Evolutionary conservation across 1,140 invertebrate species (phyloP).

Genomic region (Rhizoglyphus robini): DNA sequence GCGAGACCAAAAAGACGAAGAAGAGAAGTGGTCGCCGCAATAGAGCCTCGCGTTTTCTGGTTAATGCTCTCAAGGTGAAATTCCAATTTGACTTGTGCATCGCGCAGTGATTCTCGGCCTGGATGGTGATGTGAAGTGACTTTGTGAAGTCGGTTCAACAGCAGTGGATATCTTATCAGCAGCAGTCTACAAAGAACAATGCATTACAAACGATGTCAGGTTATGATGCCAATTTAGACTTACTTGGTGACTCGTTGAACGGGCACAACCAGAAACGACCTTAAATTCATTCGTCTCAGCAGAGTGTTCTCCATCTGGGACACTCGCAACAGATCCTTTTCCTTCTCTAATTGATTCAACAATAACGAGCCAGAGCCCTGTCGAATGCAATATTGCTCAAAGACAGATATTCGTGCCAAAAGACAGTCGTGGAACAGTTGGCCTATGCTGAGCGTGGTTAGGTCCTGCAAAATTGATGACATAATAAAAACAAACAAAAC

Average conservation of each 20-base stretch:
- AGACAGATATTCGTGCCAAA: slow-evolving; percentile 73
- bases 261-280: slow-evolving; percentile 81
- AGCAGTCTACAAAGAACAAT: no score
- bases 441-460: slow-evolving; percentile 74
- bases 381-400: slow-evolving; percentile 77
- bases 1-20: slow-evolving; percentile 44
- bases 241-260: slow-evolving; percentile 43
- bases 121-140: slow-evolving; percentile 68
- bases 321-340: slow-evolving; percentile 81
- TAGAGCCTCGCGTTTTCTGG: slow-evolving; percentile 63
- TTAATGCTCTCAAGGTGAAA: slow-evolving; percentile 87
- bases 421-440: slow-evolving; percentile 80
- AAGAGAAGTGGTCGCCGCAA: slow-evolving; percentile 50
- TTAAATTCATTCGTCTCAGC: slow-evolving; percentile 81
- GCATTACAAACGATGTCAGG: no score
- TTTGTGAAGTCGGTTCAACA: slow-evolving; percentile 74
- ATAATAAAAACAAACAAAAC: no score
- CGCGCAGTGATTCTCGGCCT: slow-evolving; percentile 52
- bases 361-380: slow-evolving; percentile 71
- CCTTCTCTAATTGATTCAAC: slow-evolving; percentile 78
- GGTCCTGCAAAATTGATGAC: no score
- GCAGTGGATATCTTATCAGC: slow-evolving; percentile 81
- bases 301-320: slow-evolving; percentile 92
- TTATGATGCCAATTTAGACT: slow-evolving; percentile 26
- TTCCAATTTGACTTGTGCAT: slow-evolving; percentile 81